phyloP scores from a whole-genome alignment of 1,140 invertebrate genomes.

The Paralvinella palmiformis region DNA sequence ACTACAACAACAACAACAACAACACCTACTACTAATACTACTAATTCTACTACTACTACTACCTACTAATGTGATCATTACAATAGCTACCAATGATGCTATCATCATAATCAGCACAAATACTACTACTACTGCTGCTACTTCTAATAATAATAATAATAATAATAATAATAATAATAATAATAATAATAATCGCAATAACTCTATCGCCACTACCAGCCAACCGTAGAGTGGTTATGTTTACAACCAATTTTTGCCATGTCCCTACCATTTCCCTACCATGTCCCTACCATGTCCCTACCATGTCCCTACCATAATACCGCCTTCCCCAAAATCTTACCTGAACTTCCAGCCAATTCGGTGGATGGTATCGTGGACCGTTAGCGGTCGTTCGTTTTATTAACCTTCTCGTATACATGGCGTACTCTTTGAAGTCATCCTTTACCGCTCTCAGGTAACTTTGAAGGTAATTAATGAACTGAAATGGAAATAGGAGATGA shows the following conservation, averaged over 20 bases:
- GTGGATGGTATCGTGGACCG: constrained; percentile 39
- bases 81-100: neutral
- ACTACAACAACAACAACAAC: too few species aligned
- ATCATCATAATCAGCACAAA: neutral
- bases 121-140: neutral
- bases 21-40: too few species aligned
- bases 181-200: too few species aligned
- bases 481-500: neutral
- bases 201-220: too few species aligned
- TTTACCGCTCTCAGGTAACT: constrained; percentile 8
- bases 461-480: neutral
- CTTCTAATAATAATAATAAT: neutral
- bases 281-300: too few species aligned
- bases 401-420: constrained; percentile 14
- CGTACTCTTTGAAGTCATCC: constrained; percentile 11
- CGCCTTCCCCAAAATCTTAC: too few species aligned
- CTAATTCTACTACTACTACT: too few species aligned
- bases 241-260: too few species aligned
- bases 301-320: too few species aligned
- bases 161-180: neutral
- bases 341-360: constrained; percentile 46
- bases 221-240: too few species aligned
- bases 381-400: constrained; percentile 33
- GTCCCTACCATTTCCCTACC: too few species aligned
- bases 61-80: neutral